Conservation (phyloP, 2,797 vertebrate genomes). For the Cephalopachus bancanus region DNA sequence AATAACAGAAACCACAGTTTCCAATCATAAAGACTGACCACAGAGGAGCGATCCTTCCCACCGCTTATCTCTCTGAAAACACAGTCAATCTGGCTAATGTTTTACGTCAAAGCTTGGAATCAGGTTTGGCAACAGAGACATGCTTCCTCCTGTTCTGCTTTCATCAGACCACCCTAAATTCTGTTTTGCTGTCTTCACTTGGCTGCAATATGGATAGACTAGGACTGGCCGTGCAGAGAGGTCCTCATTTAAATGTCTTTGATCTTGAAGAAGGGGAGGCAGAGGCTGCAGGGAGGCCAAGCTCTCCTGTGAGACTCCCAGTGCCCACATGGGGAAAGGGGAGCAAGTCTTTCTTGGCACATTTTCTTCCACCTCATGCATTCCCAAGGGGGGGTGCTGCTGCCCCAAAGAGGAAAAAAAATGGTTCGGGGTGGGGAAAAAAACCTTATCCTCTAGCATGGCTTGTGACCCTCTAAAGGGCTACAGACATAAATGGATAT, state of each 20-base stretch:
- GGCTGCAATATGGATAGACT: not conserved
- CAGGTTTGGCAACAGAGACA: not conserved
- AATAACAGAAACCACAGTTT: not conserved
- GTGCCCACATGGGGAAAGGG: rapidly evolving
- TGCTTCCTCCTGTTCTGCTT: not conserved
- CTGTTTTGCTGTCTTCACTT: not conserved
- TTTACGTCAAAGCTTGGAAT: not conserved
- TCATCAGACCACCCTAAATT: conserved; percentile 35
- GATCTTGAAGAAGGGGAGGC: not conserved
- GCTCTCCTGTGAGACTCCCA: not conserved
- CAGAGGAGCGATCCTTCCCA: not conserved
- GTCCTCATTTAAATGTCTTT: not conserved
- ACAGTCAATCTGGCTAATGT: not conserved
- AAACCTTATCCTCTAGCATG: not conserved
- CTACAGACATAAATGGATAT: not conserved
- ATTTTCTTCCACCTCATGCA: not conserved
- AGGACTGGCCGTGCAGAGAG: not conserved
- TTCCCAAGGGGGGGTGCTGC: not conserved
- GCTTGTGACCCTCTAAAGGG: not conserved
- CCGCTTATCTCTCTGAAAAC: not conserved
- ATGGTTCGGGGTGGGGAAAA: not conserved
- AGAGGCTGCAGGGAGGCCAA: not conserved
- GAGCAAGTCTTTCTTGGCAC: not conserved
- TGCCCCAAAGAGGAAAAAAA: conserved; percentile 12
- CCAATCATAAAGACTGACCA: not conserved